Evolutionary conservation across 2,888 invertebrate species (phyloP).

Genomic region (Patella ulyssiponensis): DNA sequence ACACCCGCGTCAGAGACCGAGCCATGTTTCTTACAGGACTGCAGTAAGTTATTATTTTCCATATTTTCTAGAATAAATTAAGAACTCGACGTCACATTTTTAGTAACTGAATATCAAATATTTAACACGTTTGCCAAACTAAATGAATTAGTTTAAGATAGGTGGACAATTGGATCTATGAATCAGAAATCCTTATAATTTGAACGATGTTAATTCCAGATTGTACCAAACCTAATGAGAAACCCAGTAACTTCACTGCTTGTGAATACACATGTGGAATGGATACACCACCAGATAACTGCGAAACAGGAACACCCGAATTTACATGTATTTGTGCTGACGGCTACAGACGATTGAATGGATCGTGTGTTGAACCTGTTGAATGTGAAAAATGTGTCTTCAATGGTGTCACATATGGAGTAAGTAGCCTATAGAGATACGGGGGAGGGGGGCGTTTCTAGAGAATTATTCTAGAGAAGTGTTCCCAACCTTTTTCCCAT

Average conservation of each 20-base stretch:
- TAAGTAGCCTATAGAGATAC: neutral
- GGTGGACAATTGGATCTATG: no score
- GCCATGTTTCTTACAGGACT: neutral
- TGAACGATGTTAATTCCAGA: neutral
- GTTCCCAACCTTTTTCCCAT: no score
- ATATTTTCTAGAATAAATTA: no score
- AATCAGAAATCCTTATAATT: no score
- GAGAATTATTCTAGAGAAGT: no score
- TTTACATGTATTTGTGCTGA: neutral
- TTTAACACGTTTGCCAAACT: no score
- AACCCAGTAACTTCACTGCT: neutral
- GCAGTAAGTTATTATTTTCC: neutral
- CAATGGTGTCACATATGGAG: neutral
- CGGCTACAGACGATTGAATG: neutral
- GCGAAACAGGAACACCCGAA: neutral
- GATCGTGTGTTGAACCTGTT: neutral
- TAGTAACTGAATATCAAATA: no score
- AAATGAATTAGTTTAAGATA: no score
- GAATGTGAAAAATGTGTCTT: neutral
- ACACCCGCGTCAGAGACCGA: neutral
- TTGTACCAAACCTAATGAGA: neutral
- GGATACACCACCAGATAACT: neutral
- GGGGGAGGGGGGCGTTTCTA: no score
- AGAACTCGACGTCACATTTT: no score
- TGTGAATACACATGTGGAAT: neutral